phyloP scores from a whole-genome alignment of 2,113 vertebrate species.

The Nerophis lumbriciformis region DNA sequence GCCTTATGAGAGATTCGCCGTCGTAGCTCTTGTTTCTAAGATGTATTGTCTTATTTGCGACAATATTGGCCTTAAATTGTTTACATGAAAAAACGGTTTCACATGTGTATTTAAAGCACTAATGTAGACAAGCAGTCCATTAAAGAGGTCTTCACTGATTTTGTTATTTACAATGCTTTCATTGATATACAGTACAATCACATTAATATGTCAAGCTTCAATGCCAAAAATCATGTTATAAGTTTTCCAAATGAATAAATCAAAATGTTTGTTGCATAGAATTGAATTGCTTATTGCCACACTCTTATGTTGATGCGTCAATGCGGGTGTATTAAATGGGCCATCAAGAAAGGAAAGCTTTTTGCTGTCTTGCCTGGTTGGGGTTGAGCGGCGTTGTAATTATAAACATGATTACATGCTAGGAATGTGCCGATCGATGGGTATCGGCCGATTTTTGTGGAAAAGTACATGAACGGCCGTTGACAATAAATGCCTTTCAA shows the following conservation, averaged over 20 bases:
- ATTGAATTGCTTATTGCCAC: constrained; percentile 69
- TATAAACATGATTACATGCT: too few relatives aligned
- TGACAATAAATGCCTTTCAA: too few relatives aligned
- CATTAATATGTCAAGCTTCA: constrained; percentile 1
- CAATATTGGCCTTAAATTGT: constrained; percentile 68
- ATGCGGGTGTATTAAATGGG: constrained; percentile 23
- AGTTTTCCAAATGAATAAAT: too few relatives aligned
- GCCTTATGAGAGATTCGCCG: constrained; percentile 43
- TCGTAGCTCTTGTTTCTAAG: constrained; percentile 26
- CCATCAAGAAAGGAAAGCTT: neutral
- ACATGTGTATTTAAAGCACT: constrained; percentile 37
- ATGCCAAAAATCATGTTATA: neutral
- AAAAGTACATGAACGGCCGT: too few relatives aligned
- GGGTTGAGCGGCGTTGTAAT: too few relatives aligned
- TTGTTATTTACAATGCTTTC: constrained; percentile 18
- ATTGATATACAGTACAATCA: constrained; percentile 19
- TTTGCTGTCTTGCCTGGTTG: neutral
- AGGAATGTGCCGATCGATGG: too few relatives aligned
- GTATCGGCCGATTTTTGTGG: too few relatives aligned
- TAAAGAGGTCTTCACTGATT: constrained; percentile 28
- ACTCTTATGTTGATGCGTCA: constrained; percentile 58
- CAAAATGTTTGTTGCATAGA: constrained; percentile 48
- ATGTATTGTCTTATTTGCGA: constrained; percentile 35
- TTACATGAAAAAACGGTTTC: constrained; percentile 52
- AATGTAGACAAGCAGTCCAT: constrained; percentile 13